Conservation (phyloP, 2,113 vertebrate genomes). For the Theristicus caerulescens region DNA sequence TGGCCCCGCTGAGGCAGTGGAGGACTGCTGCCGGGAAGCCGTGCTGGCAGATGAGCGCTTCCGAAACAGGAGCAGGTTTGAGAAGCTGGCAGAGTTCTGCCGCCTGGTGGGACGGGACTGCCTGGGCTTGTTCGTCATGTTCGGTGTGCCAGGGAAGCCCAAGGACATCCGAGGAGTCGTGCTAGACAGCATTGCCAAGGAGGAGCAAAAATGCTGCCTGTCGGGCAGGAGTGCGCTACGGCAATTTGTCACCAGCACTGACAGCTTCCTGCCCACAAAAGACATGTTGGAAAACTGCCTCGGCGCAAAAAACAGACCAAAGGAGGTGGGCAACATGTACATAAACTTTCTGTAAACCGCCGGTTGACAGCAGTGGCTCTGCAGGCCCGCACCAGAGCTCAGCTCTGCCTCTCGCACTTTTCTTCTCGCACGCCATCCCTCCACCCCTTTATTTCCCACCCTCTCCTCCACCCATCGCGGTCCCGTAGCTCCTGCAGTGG, state of each 20-base stretch:
- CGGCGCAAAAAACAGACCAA: not conserved
- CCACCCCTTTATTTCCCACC: not conserved
- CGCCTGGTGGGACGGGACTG: slow-evolving; percentile 59
- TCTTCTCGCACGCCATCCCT: not conserved
- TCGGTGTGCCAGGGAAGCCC: slow-evolving; percentile 61
- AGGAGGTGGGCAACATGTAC: slow-evolving; percentile 34
- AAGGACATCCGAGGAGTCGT: slow-evolving; percentile 54
- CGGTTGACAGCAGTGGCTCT: not conserved
- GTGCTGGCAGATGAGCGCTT: not conserved
- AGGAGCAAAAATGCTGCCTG: not conserved
- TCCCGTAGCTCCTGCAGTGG: not conserved
- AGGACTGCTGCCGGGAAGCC: not conserved
- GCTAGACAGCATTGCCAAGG: slow-evolving; percentile 49
- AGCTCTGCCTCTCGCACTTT: not conserved
- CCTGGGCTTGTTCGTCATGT: slow-evolving; percentile 57
- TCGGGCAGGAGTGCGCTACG: not conserved
- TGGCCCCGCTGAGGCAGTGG: not conserved
- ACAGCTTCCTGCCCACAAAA: slow-evolving; percentile 47
- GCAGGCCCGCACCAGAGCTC: accelerated
- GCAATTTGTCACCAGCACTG: slow-evolving; percentile 37
- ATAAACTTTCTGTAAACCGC: slow-evolving; percentile 48
- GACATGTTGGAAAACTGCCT: slow-evolving; percentile 59
- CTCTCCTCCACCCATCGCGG: accelerated
- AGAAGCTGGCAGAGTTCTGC: slow-evolving; percentile 67
- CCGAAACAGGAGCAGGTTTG: slow-evolving; percentile 18